phyloP scores from a whole-genome alignment of 2,113 vertebrate species.

The Dicrurus megarhynchus region DNA sequence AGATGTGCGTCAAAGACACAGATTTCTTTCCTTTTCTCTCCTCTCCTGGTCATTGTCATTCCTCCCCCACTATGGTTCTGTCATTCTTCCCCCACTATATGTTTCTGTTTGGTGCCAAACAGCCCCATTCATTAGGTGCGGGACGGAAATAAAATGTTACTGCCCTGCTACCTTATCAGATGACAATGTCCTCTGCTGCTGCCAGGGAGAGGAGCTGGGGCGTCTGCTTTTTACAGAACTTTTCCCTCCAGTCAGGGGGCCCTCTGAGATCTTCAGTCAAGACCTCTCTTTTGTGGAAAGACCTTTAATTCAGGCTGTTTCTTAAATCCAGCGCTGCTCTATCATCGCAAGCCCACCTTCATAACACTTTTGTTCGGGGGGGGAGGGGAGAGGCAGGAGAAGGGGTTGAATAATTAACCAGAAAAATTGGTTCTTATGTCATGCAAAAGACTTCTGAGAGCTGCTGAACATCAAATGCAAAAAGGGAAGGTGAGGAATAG shows the following conservation, averaged over 20 bases:
- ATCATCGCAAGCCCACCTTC: constrained; percentile 3
- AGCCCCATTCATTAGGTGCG: neutral
- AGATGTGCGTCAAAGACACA: neutral
- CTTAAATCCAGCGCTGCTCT: neutral
- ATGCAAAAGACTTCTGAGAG: constrained; percentile 14
- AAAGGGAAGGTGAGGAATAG: constrained; percentile 10
- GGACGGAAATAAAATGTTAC: constrained; percentile 46
- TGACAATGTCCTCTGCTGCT: neutral
- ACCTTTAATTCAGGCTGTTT: neutral
- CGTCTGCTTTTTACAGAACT: neutral
- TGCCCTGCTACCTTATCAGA: constrained; percentile 4
- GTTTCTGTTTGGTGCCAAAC: neutral
- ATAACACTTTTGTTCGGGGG: neutral
- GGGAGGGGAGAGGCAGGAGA: neutral
- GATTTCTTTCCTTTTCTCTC: neutral
- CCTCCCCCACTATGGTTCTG: neutral
- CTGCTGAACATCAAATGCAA: neutral
- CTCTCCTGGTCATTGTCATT: neutral
- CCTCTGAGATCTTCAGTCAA: neutral
- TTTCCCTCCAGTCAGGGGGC: neutral
- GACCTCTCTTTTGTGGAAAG: neutral
- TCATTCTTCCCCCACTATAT: neutral
- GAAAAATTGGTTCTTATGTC: constrained; percentile 47
- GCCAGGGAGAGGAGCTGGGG: neutral
- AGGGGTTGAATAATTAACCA: constrained; percentile 49